Evolutionary conservation across 2,113 vertebrate genomes (phyloP), one percentile per base, ranked within the genome.

Genomic region (Triplophysa siluroides): DNA sequence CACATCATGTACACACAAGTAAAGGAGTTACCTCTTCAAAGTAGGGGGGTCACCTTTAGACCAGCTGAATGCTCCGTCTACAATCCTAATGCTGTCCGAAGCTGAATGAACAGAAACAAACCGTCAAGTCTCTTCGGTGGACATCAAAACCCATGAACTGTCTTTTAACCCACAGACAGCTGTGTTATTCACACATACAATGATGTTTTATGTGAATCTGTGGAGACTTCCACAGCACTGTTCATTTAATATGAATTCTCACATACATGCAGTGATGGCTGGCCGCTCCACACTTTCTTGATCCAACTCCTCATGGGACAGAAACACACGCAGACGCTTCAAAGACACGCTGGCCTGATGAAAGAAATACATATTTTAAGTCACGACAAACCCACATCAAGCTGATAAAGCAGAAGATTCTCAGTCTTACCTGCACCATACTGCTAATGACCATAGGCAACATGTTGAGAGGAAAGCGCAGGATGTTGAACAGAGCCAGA

Each of bases 401-500:
- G 90, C 87, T 98, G 95, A 98, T 96, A 5, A 97, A 93, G 21
- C 10, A 64, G 2, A 41, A 1, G 29, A 11, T 3, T 66, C 19
- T n/a, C 10, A 38, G 4, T 24, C 38, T 43, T 76, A 93, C 92
- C 91, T 99, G 97, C 70, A 99, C 97, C 12, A 99, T 95, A 80
- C 91, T 98, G 88, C 96, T 99, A 89, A 99, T 98, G 84, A 99
- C 96, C 96, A 99, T 95, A 0, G 98, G 96, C 69, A 99, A 90
- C 88, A 98, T 96, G 88, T 96, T 96, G 78, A 98, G 86, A 54
- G 96, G 95, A 33, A 99, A 99, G 1, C 97, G 93, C 52, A 98
- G 94, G 87, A 99, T 98, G 90, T 99, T 99, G 92, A 96, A 98
- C n/a, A 97, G 91, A 0, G 96, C 95, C 80, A 96, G 85, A 0